A percentile compares a stretch with the other conserved stretches of the same genome.
These are phyloP conservation scores for Sialis lutaria DNA, from an alignment of 2,888 invertebrate genomes.

Conservation along the genomic window DNA sequence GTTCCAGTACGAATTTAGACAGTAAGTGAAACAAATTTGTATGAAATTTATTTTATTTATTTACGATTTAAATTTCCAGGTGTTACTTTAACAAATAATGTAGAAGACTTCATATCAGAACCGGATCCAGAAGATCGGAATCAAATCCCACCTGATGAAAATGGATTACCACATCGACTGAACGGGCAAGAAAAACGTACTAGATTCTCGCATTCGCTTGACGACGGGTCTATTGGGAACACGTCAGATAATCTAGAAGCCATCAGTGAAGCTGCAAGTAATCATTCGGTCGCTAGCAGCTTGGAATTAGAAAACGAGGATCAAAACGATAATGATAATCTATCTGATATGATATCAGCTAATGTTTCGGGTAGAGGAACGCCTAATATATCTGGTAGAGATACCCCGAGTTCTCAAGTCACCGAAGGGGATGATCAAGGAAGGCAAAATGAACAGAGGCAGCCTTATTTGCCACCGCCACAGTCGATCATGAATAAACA, in stretches of 20 bases:
- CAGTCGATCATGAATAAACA: conserved; percentile 39
- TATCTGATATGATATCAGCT: conserved; percentile 94
- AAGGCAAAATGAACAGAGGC: conserved; percentile 17
- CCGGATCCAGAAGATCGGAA: conserved; percentile 9
- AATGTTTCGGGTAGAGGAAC: conserved; percentile 85
- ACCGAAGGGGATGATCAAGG: conserved; percentile 48
- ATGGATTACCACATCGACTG: conserved; percentile 19
- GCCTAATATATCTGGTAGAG: conserved; percentile 90
- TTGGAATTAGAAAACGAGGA: conserved; percentile 77
- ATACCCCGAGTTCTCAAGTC: conserved; percentile 89
- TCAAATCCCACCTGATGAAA: conserved; percentile 8
- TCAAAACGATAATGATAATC: conserved; percentile 71
- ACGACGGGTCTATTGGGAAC: conserved; percentile 83
- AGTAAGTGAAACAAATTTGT: neutral
- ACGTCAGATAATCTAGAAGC: conserved; percentile 89
- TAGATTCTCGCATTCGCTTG: conserved; percentile 72
- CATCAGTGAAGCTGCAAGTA: conserved; percentile 88
- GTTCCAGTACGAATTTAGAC: conserved; percentile 3
- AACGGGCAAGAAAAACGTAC: conserved; percentile 36
- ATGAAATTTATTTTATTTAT: too few relatives aligned
- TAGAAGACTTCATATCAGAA: conserved; percentile 9
- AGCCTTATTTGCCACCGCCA: conserved; percentile 22
- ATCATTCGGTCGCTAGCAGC: conserved; percentile 85
- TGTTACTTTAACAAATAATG: conserved; percentile 6
- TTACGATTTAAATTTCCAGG: neutral